Percentiles rank a stretch among this genome's conserved stretches.
Conservation (phyloP, 2,888 invertebrate genomes). For the Neoitamus cyanurus region DNA sequence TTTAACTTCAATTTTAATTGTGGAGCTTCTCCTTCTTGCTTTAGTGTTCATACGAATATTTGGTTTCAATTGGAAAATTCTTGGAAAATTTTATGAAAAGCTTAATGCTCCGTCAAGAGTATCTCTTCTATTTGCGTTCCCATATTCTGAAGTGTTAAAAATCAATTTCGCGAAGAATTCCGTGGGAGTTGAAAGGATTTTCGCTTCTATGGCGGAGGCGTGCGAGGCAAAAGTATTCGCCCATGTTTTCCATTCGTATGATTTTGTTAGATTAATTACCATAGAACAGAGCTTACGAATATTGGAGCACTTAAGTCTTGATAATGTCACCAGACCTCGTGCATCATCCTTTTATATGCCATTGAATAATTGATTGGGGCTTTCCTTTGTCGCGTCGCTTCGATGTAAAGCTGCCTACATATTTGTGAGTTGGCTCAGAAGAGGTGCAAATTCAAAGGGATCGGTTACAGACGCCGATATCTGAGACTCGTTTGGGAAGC, state of each 20-base stretch:
- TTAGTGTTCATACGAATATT: no score
- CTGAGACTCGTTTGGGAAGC: neutral
- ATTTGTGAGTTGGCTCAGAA: neutral
- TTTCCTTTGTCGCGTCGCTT: neutral
- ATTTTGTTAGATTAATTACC: neutral
- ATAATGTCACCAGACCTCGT: neutral
- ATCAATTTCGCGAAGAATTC: neutral
- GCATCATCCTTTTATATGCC: neutral
- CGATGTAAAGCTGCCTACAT: no score
- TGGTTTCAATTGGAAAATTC: neutral
- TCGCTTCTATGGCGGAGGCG: neutral
- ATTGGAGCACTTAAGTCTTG: no score
- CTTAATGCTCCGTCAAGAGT: neutral
- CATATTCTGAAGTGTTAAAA: neutral
- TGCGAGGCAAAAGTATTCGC: neutral
- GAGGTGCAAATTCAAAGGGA: neutral
- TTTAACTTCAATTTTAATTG: no score
- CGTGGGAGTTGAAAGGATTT: neutral
- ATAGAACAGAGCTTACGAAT: neutral
- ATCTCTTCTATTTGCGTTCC: neutral
- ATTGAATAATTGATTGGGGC: neutral
- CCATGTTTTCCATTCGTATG: neutral
- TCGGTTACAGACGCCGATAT: neutral
- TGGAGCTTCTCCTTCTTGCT: no score
- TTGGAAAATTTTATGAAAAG: neutral